A percentile compares a stretch with the other conserved stretches of the same genome.
These are phyloP conservation scores for Mellilla xanthometata DNA, from an alignment of 2,888 invertebrate genomes.

Conservation along the genomic window DNA sequence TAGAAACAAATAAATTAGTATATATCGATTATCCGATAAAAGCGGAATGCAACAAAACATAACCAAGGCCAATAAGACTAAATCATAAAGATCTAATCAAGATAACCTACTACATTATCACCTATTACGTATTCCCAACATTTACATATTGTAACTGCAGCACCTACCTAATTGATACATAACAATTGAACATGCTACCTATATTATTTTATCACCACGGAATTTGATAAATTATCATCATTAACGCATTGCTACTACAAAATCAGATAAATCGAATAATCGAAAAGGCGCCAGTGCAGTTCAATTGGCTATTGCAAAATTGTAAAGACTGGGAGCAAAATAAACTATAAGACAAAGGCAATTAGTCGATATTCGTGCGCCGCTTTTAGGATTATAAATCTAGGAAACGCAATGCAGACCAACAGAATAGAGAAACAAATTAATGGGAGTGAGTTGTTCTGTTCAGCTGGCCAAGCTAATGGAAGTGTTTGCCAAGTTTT, in stretches of 20 bases:
- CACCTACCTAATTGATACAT: constrained; percentile 11
- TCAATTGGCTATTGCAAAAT: constrained; percentile 10
- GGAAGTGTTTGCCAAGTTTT: constrained; percentile 22
- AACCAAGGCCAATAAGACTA: no score
- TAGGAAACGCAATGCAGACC: constrained; percentile 12
- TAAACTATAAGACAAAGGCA: constrained; percentile 3
- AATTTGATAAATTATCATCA: constrained; percentile 20
- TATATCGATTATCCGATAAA: no score
- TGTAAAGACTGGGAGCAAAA: not conserved
- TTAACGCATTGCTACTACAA: constrained; percentile 17
- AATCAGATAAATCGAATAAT: constrained; percentile 16
- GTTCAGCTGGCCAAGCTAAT: constrained; percentile 18
- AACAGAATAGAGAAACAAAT: constrained; percentile 18
- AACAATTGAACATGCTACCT: constrained; percentile 8
- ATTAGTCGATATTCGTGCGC: not conserved
- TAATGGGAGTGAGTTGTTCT: constrained; percentile 25
- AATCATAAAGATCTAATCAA: constrained; percentile 1
- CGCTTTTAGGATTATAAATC: constrained; percentile 5
- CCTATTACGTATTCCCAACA: constrained; percentile 5
- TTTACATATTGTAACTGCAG: not conserved
- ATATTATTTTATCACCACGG: constrained; percentile 11
- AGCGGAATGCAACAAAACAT: no score
- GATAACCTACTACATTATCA: constrained; percentile 12
- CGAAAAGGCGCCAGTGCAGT: constrained; percentile 13
- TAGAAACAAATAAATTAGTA: no score